Conservation (phyloP, 2,113 vertebrate genomes). For the Oncorhynchus clarkii region DNA sequence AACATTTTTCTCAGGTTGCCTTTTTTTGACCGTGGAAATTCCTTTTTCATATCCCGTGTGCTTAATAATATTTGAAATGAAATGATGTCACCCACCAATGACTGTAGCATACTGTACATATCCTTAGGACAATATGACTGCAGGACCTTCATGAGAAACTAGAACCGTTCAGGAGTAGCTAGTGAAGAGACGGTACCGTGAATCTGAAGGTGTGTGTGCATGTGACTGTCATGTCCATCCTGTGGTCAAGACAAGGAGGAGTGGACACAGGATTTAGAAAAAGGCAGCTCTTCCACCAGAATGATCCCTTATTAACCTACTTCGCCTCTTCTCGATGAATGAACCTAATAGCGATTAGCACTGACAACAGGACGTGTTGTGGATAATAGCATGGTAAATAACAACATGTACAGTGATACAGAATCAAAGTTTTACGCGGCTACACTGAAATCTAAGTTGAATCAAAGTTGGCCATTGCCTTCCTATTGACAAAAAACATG, state of each 20-base stretch:
- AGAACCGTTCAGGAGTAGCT: no score
- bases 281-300: background rate
- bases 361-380: background rate
- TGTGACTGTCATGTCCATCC: conserved; percentile 1
- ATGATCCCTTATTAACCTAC: no score
- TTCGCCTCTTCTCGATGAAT: no score
- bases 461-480: no score
- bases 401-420: no score
- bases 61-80: background rate
- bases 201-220: conserved; percentile 4
- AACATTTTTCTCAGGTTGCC: no score
- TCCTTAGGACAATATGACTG: no score
- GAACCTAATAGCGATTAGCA: background rate
- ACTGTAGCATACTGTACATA: no score
- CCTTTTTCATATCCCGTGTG: no score
- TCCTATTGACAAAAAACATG: no score
- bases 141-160: no score
- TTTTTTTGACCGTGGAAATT: no score
- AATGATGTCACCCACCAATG: background rate
- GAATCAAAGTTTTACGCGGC: background rate
- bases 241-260: background rate
- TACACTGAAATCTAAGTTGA: background rate
- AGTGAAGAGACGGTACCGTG: background rate
- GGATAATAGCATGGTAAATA: background rate
- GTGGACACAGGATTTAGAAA: background rate